A percentile compares a stretch with the other conserved stretches of the same genome.
These are phyloP conservation scores for Alviniconcha strummeri DNA, from an alignment of 2,888 invertebrate genomes.

Conservation along the genomic window DNA sequence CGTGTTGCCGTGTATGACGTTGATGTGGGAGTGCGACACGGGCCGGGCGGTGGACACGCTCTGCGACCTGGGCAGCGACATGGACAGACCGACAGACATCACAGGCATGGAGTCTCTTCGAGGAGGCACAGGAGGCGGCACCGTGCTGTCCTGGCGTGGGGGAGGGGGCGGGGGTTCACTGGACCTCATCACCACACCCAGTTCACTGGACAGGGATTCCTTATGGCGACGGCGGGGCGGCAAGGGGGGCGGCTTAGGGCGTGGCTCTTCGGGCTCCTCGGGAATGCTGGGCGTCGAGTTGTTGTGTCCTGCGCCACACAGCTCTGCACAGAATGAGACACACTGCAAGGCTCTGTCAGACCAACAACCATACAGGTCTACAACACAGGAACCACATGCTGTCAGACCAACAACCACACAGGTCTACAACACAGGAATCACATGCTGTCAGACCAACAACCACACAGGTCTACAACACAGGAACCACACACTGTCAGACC, in stretches of 20 bases:
- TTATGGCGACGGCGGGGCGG: slow-evolving; percentile 74
- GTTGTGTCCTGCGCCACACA: slow-evolving; percentile 14
- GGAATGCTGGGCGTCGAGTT: slow-evolving; percentile 34
- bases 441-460: slow-evolving; percentile 21
- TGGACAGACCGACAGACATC: slow-evolving; percentile 28
- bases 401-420: background rate
- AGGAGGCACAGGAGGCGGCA: slow-evolving; percentile 80
- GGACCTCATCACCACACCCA: slow-evolving; percentile 72
- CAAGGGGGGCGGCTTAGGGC: slow-evolving; percentile 58
- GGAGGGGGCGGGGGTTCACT: slow-evolving; percentile 82
- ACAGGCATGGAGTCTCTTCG: slow-evolving; percentile 71
- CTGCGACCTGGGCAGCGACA: slow-evolving; percentile 50
- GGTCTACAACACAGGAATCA: background rate
- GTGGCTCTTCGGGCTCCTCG: slow-evolving; percentile 43
- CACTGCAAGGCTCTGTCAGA: slow-evolving; percentile 1
- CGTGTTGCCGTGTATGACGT: slow-evolving; percentile 50
- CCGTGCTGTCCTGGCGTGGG: slow-evolving; percentile 78
- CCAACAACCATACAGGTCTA: background rate
- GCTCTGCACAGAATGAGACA: background rate
- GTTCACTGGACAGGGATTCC: slow-evolving; percentile 27
- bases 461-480: background rate
- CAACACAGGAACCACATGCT: too few relatives aligned
- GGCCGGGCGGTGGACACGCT: slow-evolving; percentile 53
- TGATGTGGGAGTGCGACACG: slow-evolving; percentile 13
- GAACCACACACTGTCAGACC: background rate